Evolutionary conservation across 1,140 invertebrate species (phyloP), one percentile per base, ranked within the genome.

Genomic region (Bicyclus anynana): DNA sequence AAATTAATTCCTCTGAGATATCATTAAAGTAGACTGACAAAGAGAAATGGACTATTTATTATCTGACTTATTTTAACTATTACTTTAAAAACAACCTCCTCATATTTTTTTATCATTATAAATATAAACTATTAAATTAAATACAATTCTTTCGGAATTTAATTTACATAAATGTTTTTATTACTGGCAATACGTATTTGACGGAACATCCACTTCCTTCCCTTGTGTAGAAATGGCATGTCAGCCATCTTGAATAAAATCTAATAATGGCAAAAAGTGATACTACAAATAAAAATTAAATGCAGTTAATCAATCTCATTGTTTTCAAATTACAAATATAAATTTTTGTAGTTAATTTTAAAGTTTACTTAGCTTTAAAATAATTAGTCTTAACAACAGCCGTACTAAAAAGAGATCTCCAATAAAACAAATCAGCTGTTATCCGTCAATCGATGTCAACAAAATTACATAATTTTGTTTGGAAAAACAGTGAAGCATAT

Each of bases 391-490:
- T 59, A 42, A 63, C 29, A 49, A 40, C 49, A 44, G 62, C 54
- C 44, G 14, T 64, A 66, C 55, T 64, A 67, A 71, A 76, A 84
- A 84, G 81, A 86, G 79, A 80, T 76, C 67, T 73, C 67, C 75
- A 86, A 82, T 88, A 81, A 84, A 86, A 76, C 79, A 84, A 85
- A 88, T 88, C 85, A 88, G 85, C 85, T 88, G 85, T 87, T 88
- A 84, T 83, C 82, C 85, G 85, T 88, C 85, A 88, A 87, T 88
- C 85, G 83, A 88, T 88, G 85, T 88, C 84, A 87, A 88, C 83
- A 88, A 86, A 87, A 88, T 86, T 88, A 85, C 80, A 84, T 88
- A 88, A 88, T 88, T 88, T 88, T 88, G 85, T 88, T 88, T 88
- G 82, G 83, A 86, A 88, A 85, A 88, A 88, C 80, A 88, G 78